phyloP scores from a whole-genome alignment of 2,888 invertebrate genomes.

The Sceliomorpha sp. region DNA sequence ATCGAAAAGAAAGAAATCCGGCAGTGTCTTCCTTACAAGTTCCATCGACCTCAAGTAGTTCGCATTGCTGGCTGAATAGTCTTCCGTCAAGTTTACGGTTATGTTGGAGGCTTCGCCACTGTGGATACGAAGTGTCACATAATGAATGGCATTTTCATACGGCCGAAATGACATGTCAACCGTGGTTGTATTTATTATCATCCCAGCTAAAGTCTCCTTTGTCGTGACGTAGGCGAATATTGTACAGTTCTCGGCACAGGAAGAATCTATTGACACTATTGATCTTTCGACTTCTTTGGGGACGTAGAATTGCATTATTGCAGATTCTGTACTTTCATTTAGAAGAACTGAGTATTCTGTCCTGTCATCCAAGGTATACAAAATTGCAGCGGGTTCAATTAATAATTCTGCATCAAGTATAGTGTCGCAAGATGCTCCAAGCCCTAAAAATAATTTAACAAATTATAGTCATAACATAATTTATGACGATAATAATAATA shows the following conservation, averaged over 20 bases:
- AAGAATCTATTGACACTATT: conserved; percentile 63
- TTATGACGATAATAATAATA: no score
- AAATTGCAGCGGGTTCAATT: conserved; percentile 80
- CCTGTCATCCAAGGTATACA: conserved; percentile 59
- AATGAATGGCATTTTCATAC: conserved; percentile 66
- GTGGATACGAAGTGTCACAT: conserved; percentile 66
- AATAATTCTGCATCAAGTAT: conserved; percentile 85
- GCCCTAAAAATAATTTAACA: conserved; percentile 81
- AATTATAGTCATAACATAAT: no score
- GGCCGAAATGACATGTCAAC: conserved; percentile 65
- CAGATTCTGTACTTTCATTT: conserved; percentile 60
- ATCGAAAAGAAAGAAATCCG: conserved; percentile 89
- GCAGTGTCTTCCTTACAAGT: conserved; percentile 84
- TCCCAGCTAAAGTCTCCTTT: conserved; percentile 56
- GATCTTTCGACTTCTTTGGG: conserved; percentile 60
- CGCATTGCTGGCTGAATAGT: conserved; percentile 4
- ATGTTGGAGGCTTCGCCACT: conserved; percentile 64
- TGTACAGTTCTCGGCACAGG: conserved; percentile 69
- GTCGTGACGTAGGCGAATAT: conserved; percentile 67
- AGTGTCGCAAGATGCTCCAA: conserved; percentile 85
- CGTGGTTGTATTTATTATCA: conserved; percentile 62
- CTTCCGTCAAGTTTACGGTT: conserved; percentile 49
- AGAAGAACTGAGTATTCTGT: conserved; percentile 57
- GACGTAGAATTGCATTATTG: conserved; percentile 67
- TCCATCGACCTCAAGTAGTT: conserved; percentile 71